These are phyloP conservation scores for Idaea aversata DNA, from an alignment of 2,888 invertebrate species.

Conservation along the genomic window DNA sequence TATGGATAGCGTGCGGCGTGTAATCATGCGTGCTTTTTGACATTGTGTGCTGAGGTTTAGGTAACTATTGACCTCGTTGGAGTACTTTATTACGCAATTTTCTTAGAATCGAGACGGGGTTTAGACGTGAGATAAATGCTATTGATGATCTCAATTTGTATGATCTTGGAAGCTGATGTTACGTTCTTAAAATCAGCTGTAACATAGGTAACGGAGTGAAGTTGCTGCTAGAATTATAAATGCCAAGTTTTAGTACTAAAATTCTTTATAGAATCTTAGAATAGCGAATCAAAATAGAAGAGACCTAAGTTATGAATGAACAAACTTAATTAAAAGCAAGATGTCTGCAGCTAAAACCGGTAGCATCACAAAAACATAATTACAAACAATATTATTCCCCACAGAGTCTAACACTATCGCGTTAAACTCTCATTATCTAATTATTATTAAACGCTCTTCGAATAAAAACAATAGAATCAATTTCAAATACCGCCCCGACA, in stretches of 20 bases:
- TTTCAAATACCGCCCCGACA: constrained; percentile 32
- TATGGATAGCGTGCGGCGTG: constrained; percentile 22
- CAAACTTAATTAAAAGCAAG: neutral
- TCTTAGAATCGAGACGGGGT: constrained; percentile 1
- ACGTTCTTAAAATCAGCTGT: too few relatives aligned
- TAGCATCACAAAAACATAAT: constrained; percentile 14
- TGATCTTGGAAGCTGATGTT: neutral
- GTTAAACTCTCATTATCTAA: constrained; percentile 28
- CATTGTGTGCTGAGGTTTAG: constrained; percentile 15
- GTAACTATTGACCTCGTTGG: neutral
- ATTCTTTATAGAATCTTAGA: too few relatives aligned
- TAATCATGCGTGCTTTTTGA: constrained; percentile 30
- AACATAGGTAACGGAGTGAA: too few relatives aligned
- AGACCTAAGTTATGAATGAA: too few relatives aligned
- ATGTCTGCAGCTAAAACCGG: neutral
- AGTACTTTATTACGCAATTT: constrained; percentile 4
- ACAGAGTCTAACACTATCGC: constrained; percentile 16
- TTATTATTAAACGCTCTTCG: constrained; percentile 26
- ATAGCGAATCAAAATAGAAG: too few relatives aligned
- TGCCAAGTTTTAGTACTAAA: too few relatives aligned
- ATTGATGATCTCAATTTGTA: neutral
- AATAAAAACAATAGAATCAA: constrained; percentile 32
- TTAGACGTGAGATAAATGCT: neutral
- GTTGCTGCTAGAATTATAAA: too few relatives aligned
- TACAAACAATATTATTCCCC: constrained; percentile 23